These are phyloP conservation scores for Podarcis muralis DNA, from an alignment of 2,113 vertebrate species.

Conservation along the genomic window DNA sequence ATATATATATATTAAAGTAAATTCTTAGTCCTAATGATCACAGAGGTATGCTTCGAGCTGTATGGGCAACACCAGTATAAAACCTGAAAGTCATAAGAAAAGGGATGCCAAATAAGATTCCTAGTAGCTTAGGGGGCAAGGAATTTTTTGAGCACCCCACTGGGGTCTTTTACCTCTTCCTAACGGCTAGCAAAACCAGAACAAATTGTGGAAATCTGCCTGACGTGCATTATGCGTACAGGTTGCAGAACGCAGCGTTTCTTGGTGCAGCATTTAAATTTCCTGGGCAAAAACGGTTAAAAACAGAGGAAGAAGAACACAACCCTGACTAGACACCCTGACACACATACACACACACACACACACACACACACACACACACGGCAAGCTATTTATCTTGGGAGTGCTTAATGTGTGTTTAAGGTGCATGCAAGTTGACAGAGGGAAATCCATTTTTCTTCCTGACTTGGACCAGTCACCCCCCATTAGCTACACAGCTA, in stretches of 20 bases:
- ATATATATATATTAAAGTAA: too few relatives aligned
- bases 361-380: too few relatives aligned
- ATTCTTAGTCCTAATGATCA: background rate
- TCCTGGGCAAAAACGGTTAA: background rate
- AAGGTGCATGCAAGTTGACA: background rate
- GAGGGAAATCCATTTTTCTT: conserved; percentile 14
- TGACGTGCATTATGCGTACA: background rate
- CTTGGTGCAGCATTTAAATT: background rate
- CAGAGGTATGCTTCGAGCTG: background rate
- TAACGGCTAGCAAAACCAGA: background rate
- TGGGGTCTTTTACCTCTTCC: background rate
- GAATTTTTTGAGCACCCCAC: background rate
- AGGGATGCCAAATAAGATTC: background rate
- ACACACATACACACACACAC: too few relatives aligned
- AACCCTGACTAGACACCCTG: too few relatives aligned
- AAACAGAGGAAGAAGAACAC: too few relatives aligned
- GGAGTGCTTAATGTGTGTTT: background rate
- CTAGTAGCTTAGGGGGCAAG: background rate
- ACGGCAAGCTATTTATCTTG: background rate
- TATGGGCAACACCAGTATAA: background rate
- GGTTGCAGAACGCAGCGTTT: background rate
- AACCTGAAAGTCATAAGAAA: background rate
- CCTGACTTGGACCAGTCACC: background rate
- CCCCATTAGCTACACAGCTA: conserved; percentile 4
- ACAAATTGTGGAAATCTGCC: background rate